A percentile compares a stretch with the other conserved stretches of the same genome.
Evolutionary conservation across 2,797 vertebrate genomes (phyloP).

Genomic region (Nannoperca obscura): DNA sequence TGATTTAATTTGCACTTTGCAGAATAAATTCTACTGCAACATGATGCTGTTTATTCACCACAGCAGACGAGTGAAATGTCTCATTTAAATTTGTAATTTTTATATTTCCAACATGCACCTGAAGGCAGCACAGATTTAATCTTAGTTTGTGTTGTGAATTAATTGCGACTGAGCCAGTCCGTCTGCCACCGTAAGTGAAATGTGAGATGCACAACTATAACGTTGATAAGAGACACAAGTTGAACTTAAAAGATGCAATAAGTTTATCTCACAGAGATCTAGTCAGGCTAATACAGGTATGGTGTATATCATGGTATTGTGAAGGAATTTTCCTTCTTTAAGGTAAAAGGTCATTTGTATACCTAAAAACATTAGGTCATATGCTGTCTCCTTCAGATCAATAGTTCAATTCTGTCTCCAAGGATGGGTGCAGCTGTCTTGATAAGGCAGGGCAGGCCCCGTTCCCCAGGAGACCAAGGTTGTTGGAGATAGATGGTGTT

Average conservation of each 20-base stretch:
- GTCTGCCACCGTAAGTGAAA: constrained; percentile 4
- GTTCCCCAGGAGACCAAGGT: too few species aligned
- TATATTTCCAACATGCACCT: constrained; percentile 61
- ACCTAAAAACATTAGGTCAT: too few species aligned
- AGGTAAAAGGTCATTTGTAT: too few species aligned
- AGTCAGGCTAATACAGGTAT: background rate
- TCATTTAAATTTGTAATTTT: constrained; percentile 77
- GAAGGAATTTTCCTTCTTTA: too few species aligned
- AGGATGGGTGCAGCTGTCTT: too few species aligned
- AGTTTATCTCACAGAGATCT: background rate
- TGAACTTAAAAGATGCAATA: background rate
- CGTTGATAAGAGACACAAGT: background rate
- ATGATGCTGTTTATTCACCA: constrained; percentile 30
- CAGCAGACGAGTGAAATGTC: constrained; percentile 62
- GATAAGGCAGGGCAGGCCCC: too few species aligned
- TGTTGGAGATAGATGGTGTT: too few species aligned
- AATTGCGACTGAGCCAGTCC: constrained; percentile 26
- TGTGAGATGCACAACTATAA: constrained; percentile 9
- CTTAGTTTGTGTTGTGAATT: constrained; percentile 30
- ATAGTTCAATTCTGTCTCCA: too few species aligned
- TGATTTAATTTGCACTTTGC: constrained; percentile 41
- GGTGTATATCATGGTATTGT: background rate
- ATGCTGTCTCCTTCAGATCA: too few species aligned
- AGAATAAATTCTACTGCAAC: constrained; percentile 24
- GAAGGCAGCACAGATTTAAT: constrained; percentile 41